Conservation (phyloP, 2,888 invertebrate species). For the Microctonus hyperodae region DNA sequence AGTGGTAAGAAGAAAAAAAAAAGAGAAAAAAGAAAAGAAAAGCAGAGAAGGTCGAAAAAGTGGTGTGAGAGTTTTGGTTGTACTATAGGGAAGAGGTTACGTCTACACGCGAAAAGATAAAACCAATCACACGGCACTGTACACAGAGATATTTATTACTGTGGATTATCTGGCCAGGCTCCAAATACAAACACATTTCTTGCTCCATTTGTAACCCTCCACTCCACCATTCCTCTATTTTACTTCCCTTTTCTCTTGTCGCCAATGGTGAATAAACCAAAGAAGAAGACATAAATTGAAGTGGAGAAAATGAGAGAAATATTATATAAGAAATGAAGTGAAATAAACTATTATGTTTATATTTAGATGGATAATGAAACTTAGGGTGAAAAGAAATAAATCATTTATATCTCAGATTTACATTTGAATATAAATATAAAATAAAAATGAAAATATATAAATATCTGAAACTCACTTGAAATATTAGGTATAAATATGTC, state of each 20-base stretch:
- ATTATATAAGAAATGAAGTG: constrained; percentile 13
- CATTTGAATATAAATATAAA: too few relatives aligned
- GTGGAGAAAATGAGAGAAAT: constrained; percentile 19
- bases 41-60: background rate
- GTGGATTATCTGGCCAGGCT: constrained; percentile 60
- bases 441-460: too few relatives aligned
- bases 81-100: constrained; percentile 33
- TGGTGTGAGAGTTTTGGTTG: background rate
- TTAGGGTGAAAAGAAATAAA: too few relatives aligned
- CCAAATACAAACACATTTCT: constrained; percentile 61
- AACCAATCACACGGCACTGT: constrained; percentile 60
- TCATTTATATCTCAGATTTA: too few relatives aligned
- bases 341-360: constrained; percentile 17
- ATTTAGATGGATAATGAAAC: too few relatives aligned
- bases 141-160: constrained; percentile 61
- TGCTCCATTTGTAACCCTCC: constrained; percentile 36
- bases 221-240: background rate
- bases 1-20: background rate
- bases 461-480: too few relatives aligned
- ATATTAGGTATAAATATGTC: too few relatives aligned
- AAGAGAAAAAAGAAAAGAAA: too few relatives aligned
- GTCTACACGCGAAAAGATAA: constrained; percentile 52
- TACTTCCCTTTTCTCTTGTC: constrained; percentile 3
- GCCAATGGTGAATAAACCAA: constrained; percentile 13
- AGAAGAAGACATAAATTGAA: constrained; percentile 28